phyloP scores from a whole-genome alignment of 2,797 vertebrate species.

The Novumbra hubbsi region DNA sequence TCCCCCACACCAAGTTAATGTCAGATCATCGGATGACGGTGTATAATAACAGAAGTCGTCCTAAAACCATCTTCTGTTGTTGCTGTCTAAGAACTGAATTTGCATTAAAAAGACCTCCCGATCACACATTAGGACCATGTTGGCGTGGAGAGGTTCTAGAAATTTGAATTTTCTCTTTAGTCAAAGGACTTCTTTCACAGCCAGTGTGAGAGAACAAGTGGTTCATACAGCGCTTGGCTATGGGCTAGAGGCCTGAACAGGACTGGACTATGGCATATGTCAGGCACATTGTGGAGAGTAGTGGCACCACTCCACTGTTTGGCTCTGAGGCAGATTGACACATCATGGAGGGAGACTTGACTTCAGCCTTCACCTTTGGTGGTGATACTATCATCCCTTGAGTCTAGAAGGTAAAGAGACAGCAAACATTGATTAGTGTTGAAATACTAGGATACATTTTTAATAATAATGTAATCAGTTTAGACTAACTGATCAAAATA shows the following conservation, averaged over 20 bases:
- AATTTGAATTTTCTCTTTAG: not conserved
- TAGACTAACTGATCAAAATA: not conserved
- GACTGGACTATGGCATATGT: not conserved
- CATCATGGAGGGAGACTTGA: constrained; percentile 52
- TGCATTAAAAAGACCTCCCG: not conserved
- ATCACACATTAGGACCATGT: not conserved
- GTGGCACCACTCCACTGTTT: not conserved
- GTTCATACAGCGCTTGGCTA: not conserved
- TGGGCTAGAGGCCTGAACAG: not conserved
- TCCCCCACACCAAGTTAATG: not conserved
- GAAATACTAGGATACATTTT: not conserved
- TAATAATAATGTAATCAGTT: not conserved
- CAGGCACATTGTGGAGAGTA: constrained; percentile 9
- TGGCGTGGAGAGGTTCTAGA: not conserved
- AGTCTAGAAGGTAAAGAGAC: constrained; percentile 63
- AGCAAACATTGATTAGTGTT: not conserved
- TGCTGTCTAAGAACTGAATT: not conserved
- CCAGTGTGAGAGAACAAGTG: not conserved
- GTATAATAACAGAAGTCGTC: not conserved
- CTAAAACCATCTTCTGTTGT: not conserved
- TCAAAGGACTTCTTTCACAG: not conserved
- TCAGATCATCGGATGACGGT: not conserved
- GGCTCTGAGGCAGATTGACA: constrained; percentile 23
- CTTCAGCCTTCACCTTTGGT: constrained; percentile 70
- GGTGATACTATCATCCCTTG: constrained; percentile 80